phyloP scores from a whole-genome alignment of 2,888 invertebrate species.

The Callyntrura guangdongensis region DNA sequence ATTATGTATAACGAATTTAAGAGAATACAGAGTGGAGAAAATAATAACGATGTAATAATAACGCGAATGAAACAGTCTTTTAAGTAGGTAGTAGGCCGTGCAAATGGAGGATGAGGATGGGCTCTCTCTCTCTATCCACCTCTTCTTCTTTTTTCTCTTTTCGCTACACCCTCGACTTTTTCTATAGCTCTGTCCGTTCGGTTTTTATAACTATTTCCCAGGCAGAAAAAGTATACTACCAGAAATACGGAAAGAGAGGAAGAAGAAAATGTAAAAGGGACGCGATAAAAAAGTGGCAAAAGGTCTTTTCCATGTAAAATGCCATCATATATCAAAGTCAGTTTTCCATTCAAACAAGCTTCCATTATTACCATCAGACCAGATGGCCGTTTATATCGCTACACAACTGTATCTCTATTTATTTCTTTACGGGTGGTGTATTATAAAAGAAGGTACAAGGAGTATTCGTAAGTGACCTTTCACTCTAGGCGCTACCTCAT shows the following conservation, averaged over 20 bases:
- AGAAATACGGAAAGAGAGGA: not conserved
- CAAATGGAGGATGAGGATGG: constrained; percentile 14
- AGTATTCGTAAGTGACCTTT: constrained; percentile 28
- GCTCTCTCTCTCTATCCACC: not conserved
- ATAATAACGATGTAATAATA: constrained; percentile 54
- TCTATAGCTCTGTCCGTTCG: not conserved
- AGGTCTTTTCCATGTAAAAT: constrained; percentile 76
- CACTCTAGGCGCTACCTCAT: not conserved
- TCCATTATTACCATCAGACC: not conserved
- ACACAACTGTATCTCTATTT: constrained; percentile 18
- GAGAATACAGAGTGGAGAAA: constrained; percentile 25
- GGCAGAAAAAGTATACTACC: not conserved
- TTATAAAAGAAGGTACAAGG: not conserved
- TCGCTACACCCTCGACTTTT: not conserved
- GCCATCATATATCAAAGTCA: constrained; percentile 77
- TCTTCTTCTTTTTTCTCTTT: not conserved
- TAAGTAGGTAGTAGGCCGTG: constrained; percentile 58
- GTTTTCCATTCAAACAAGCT: constrained; percentile 29
- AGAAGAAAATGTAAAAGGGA: constrained; percentile 27
- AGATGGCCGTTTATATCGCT: too few relatives aligned
- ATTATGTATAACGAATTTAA: not conserved
- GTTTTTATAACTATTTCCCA: not conserved
- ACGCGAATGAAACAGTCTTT: constrained; percentile 57
- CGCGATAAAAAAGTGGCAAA: constrained; percentile 70
- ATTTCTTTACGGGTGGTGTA: not conserved